Percentiles rank a stretch among this genome's conserved stretches.
Conservation (phyloP, 1,140 invertebrate species). For the Drosophila varians region DNA sequence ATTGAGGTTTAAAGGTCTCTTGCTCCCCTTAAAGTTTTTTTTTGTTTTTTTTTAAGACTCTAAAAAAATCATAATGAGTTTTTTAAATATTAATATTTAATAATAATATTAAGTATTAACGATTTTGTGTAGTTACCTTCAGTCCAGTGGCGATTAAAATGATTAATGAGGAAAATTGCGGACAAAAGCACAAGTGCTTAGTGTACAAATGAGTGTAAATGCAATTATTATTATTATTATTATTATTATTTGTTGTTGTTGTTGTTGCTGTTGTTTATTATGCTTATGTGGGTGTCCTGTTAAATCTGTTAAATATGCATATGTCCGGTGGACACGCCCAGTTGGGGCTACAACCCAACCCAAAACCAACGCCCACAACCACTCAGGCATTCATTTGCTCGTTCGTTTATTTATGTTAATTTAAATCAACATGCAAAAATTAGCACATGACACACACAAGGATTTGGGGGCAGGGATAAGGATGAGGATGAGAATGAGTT, state of each 20-base stretch:
- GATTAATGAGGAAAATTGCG: slow-evolving; percentile 24
- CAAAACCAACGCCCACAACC: slow-evolving; percentile 4
- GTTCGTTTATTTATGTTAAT: slow-evolving; percentile 63
- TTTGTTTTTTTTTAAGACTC: background rate
- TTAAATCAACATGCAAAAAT: slow-evolving; percentile 65
- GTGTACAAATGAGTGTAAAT: slow-evolving; percentile 22
- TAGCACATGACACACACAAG: slow-evolving; percentile 44
- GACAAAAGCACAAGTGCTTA: slow-evolving; percentile 23
- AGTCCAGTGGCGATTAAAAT: slow-evolving; percentile 29
- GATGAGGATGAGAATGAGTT: slow-evolving; percentile 35
- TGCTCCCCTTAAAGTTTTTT: background rate
- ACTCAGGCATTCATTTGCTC: slow-evolving; percentile 45
- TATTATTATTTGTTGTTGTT: slow-evolving; percentile 38
- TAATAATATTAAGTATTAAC: too few species aligned
- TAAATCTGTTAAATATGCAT: slow-evolving; percentile 55
- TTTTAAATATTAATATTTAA: background rate
- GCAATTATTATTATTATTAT: slow-evolving; percentile 43
- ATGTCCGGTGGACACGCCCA: slow-evolving; percentile 45
- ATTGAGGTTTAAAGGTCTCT: too few species aligned
- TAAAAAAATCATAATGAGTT: background rate
- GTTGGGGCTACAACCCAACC: slow-evolving; percentile 1
- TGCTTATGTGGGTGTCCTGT: slow-evolving; percentile 1
- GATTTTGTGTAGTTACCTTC: too few species aligned
- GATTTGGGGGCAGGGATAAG: slow-evolving; percentile 3
- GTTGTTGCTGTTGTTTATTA: too few species aligned